Conservation (phyloP, 2,113 vertebrate genomes). For the Eleginops maclovinus region DNA sequence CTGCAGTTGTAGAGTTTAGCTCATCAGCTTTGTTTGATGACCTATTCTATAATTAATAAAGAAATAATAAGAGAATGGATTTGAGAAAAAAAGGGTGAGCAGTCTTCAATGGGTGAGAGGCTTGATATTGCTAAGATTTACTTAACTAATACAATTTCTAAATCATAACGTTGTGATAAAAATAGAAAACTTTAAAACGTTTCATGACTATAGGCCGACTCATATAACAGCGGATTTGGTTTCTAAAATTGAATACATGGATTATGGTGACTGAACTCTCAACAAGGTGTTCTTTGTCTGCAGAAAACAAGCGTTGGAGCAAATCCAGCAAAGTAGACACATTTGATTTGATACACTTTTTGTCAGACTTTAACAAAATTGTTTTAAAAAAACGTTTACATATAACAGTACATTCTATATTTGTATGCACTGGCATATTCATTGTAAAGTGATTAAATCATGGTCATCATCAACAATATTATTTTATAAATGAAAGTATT, state of each 20-base stretch:
- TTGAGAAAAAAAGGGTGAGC: neutral
- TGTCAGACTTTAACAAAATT: neutral
- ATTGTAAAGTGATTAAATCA: neutral
- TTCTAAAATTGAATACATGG: constrained; percentile 59
- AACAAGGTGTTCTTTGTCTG: constrained; percentile 57
- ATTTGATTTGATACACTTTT: constrained; percentile 37
- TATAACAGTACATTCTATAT: no score
- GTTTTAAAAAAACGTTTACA: neutral
- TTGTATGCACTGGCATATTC: neutral
- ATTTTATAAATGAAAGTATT: neutral
- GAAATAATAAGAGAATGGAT: no score
- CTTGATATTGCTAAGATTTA: neutral
- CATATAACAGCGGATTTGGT: constrained; percentile 39
- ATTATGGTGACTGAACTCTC: constrained; percentile 54
- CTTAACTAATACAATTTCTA: neutral
- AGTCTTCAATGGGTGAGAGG: neutral
- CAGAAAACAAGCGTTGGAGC: constrained; percentile 61
- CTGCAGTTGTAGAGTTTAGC: neutral
- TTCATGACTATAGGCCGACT: neutral
- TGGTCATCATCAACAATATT: neutral
- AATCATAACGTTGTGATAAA: constrained; percentile 11
- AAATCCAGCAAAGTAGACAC: constrained; percentile 63
- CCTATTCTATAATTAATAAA: neutral
- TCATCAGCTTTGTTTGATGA: neutral
- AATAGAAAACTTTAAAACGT: constrained; percentile 12